Conservation (phyloP, 2,797 vertebrate species). For the Zalophus californianus region DNA sequence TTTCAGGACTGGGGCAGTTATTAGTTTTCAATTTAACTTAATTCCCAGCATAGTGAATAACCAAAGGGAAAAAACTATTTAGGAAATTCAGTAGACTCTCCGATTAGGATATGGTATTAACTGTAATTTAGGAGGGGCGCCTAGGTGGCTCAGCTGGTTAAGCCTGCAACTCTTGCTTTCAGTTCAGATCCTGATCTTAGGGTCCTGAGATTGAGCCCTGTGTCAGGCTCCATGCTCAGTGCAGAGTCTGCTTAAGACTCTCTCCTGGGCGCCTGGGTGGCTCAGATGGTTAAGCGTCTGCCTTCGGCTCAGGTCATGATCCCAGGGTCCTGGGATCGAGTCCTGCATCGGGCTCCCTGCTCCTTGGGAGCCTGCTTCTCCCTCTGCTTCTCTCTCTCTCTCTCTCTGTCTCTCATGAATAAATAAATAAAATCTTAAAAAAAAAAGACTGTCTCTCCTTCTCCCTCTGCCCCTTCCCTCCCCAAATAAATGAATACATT, state of each 20-base stretch:
- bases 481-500: neutral
- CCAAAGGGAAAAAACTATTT: neutral
- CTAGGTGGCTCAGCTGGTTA: neutral
- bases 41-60: neutral
- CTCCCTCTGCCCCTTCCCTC: neutral
- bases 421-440: no score
- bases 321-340: no score
- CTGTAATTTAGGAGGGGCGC: neutral
- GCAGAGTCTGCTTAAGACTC: neutral
- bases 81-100: neutral
- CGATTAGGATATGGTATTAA: neutral
- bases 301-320: no score
- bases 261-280: neutral
- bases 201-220: neutral
- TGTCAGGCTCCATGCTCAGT: neutral
- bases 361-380: no score
- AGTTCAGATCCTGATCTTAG: neutral
- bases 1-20: neutral
- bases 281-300: no score
- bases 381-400: no score
- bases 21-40: conserved; percentile 2
- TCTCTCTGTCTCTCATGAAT: no score
- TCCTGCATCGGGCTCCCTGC: no score
- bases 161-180: neutral
- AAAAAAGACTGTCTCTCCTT: neutral